A percentile compares a stretch with the other conserved stretches of the same genome.
phyloP scores from a whole-genome alignment of 37 sponge, comb jelly and placozoan species.

The Ephydatia muelleri region DNA sequence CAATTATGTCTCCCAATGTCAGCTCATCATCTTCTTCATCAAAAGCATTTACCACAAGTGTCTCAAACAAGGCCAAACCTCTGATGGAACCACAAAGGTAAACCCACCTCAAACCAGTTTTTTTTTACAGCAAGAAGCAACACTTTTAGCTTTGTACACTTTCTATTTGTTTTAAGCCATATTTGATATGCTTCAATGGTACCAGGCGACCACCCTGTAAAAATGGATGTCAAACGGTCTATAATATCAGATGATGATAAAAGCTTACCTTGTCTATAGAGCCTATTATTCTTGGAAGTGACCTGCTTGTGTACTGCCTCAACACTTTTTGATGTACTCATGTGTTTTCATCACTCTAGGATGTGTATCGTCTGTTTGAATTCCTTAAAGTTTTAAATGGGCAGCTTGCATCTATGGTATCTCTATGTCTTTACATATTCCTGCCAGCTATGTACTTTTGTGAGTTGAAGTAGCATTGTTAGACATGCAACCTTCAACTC shows the following conservation, averaged over 20 bases:
- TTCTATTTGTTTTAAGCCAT: too few relatives aligned
- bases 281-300: too few relatives aligned
- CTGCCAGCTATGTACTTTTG: slow-evolving; percentile 5
- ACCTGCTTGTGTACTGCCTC: background rate
- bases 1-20: slow-evolving; percentile 35
- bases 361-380: slow-evolving; percentile 12
- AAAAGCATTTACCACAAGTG: slow-evolving; percentile 18
- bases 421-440: slow-evolving; percentile 38
- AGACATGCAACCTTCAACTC: too few relatives aligned
- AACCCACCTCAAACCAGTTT: too few relatives aligned
- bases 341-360: too few relatives aligned
- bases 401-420: background rate
- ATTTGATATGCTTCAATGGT: too few relatives aligned
- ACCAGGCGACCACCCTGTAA: too few relatives aligned
- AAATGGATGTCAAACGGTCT: too few relatives aligned
- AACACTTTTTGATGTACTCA: background rate
- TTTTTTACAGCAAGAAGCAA: too few relatives aligned
- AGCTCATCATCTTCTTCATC: slow-evolving; percentile 37
- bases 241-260: too few relatives aligned
- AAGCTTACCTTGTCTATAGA: too few relatives aligned
- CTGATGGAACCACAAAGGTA: slow-evolving; percentile 16
- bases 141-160: too few relatives aligned
- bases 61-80: background rate
- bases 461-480: slow-evolving; percentile 25
- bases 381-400: slow-evolving; percentile 44